phyloP scores from a whole-genome alignment of 2,797 vertebrate species.

The Alosa sapidissima region DNA sequence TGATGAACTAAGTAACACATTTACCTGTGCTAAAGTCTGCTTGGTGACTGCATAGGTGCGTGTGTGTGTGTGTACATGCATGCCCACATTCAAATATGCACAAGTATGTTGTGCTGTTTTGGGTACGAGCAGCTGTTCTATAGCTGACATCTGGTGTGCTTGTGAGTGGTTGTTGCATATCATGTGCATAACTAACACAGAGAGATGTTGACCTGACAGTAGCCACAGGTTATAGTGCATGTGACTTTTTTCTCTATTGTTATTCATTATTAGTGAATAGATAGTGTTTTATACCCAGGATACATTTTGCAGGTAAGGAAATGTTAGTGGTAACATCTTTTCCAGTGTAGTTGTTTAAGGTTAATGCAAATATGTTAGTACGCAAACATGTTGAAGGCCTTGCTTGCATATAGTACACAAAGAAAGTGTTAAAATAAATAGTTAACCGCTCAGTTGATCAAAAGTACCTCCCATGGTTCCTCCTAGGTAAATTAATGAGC shows the following conservation, averaged over 20 bases:
- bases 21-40: background rate
- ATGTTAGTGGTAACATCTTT: background rate
- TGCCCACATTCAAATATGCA: background rate
- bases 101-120: background rate
- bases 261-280: background rate
- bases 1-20: background rate
- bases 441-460: background rate
- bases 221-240: background rate
- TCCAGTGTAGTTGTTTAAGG: background rate
- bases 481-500: conserved; percentile 20
- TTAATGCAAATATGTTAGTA: background rate
- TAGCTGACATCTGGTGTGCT: background rate
- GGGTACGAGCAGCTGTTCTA: background rate
- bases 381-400: background rate
- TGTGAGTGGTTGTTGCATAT: background rate
- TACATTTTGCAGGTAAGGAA: background rate
- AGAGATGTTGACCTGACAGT: background rate
- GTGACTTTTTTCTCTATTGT: no score
- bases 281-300: background rate
- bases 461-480: background rate
- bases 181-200: background rate
- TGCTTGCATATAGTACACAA: background rate
- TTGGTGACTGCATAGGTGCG: background rate
- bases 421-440: background rate
- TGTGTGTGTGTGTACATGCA: background rate